Base-by-base conservation (phyloP, 2,113 vertebrate species). In the Mellivora capensis region DNA sequence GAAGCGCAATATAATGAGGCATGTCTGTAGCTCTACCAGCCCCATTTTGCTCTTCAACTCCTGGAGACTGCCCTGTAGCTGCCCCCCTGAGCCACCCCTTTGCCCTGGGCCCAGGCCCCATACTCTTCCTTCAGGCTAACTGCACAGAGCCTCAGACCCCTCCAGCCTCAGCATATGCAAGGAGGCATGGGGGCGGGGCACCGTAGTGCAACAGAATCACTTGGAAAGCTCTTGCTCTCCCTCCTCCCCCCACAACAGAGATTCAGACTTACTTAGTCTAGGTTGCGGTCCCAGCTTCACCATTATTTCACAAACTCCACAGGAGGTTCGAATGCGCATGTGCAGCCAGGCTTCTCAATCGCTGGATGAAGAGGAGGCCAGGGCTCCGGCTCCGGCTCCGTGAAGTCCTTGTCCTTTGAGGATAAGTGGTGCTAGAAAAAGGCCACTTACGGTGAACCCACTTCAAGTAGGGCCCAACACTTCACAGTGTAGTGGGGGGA, bases 371-470 rank as follows among this genome's bases (percentile, higher is more conserved):
- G 72, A 94, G 93, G 89, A 93, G 82, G 67, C 31, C 25, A 74
- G 27, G 18, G 52, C 52, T 18, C 52, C 31, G 18, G 52, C 52
- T 18, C 52, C 17, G 81, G 42, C 88, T 93, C 71, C 52, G 13
- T 69, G 93, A 96, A 97, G 85, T 82, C 88, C 93, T 94, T 96
- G 88, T 88, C 90, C 83, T 97, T 83, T 93, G 86, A 97, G 67
- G 54, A 97, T 79, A 96, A 96, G 91, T 94, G 93, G 87, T 94
- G 15, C 72, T 94, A 96, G 95, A 96, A 77, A 96, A 96, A 74
- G 79, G 54, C 87, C 67, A 95, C 93, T 97, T 97, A 72, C 47
- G 79, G 96, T 54, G 67, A 98, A 87, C 92, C 79, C 77, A 61
- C 90, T 95, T 84, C 69, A 94, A 92, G 87, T 86, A 31, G 90